These are phyloP conservation scores for Sceloporus undulatus DNA, from an alignment of 2,113 vertebrate genomes.

Conservation along the genomic window DNA sequence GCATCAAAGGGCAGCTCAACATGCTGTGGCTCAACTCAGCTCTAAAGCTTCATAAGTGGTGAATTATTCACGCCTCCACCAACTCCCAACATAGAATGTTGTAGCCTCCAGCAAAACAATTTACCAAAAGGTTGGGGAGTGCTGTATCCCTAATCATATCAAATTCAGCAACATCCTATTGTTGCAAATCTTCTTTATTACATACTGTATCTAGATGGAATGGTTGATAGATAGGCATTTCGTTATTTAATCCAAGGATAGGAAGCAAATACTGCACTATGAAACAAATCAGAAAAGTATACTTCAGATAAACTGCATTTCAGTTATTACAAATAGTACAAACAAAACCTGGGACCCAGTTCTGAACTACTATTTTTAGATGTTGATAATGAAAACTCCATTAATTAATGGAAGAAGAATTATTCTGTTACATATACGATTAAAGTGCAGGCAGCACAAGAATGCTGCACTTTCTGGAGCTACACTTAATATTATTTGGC, in stretches of 20 bases:
- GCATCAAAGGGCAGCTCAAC: constrained; percentile 84
- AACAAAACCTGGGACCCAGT: background rate
- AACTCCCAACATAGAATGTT: constrained; percentile 81
- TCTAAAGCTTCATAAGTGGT: constrained; percentile 65
- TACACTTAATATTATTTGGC: constrained; percentile 1
- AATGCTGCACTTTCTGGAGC: background rate
- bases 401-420: background rate
- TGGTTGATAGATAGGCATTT: constrained; percentile 58
- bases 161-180: constrained; percentile 73
- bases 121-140: constrained; percentile 74
- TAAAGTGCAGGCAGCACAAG: background rate
- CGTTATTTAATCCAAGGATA: constrained; percentile 20
- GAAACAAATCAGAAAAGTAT: background rate
- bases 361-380: background rate
- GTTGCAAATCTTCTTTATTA: constrained; percentile 68
- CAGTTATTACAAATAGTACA: constrained; percentile 16
- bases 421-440: background rate
- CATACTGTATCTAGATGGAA: constrained; percentile 46
- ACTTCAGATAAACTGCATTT: constrained; percentile 23
- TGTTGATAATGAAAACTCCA: background rate
- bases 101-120: constrained; percentile 88
- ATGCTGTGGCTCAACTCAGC: constrained; percentile 80
- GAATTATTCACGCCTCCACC: constrained; percentile 82
- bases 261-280: constrained; percentile 14
- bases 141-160: constrained; percentile 65